Base-by-base conservation (phyloP, 37 sponge, comb jelly and placozoan species). In the Ianthella basta region DNA sequence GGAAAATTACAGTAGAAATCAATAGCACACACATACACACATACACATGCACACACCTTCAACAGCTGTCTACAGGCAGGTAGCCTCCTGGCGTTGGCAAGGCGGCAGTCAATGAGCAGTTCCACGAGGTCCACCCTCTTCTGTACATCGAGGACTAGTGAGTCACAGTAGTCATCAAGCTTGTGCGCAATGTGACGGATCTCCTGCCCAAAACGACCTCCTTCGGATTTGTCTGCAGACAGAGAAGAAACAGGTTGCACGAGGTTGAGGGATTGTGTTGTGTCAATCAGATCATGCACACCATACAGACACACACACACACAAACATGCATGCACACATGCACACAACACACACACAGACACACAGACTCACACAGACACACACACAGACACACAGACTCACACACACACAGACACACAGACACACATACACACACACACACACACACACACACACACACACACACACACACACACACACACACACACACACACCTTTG, bases 161-260 rank as follows among this genome's bases (percentile, higher is more conserved):
- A 84, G 60, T 89, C 92, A 21, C 84, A 84, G 64, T 86, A 89
- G 69, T 95, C 95, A 50, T 95, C 89, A 59, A 91, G 59, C 66
- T 89, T 95, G 40, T 85, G 85, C 15, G 86, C 82, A 32, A 89
- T 79, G 30, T 89, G 85, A 18, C 91, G 83, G 59, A 95, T 86
- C 75, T 95, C 89, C 6, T 64, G 29, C 0, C 74, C 79, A 40
- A 95, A 91, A 35, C 73, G 72, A 19, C 89, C 90, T 21, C 95
- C 95, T 32, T 68, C 89, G 36, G 92, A 89, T 39, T 95, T 95
- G 82, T 95, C 95, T 95, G 67, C 33, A 41, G 14, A 55, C 55
- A 27, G 41, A 85, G 20, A 67, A 66, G 5, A 44, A 59, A 10
- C 0, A 5, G 39, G 59, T 29, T 39, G 40, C 29, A n/a, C n/a